These are phyloP conservation scores for Acleris emargana DNA, from an alignment of 2,888 invertebrate species.

Conservation along the genomic window DNA sequence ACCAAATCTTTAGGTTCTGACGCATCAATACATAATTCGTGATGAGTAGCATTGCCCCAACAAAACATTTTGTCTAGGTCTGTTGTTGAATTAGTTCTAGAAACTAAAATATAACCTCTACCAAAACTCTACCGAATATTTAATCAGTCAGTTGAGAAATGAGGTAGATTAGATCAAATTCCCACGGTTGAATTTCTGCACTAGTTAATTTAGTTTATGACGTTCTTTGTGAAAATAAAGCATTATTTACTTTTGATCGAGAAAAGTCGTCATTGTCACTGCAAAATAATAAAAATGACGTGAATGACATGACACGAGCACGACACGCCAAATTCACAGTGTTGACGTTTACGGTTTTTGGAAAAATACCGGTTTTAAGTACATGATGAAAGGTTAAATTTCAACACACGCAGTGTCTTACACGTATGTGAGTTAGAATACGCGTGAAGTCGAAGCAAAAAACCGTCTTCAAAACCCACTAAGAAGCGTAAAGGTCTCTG, in stretches of 20 bases:
- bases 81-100: conserved; percentile 50
- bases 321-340: conserved; percentile 13
- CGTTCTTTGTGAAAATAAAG: conserved; percentile 51
- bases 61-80: conserved; percentile 71
- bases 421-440: too few relatives aligned
- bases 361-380: conserved; percentile 18
- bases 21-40: conserved; percentile 74
- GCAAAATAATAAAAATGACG: conserved; percentile 34
- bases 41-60: conserved; percentile 80
- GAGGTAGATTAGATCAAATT: conserved; percentile 47
- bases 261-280: conserved; percentile 61
- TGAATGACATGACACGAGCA: conserved; percentile 19
- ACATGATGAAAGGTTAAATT: too few relatives aligned
- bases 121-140: conserved; percentile 41
- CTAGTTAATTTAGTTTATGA: conserved; percentile 52
- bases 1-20: conserved; percentile 69
- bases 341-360: conserved; percentile 25
- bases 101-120: conserved; percentile 59
- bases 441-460: too few relatives aligned
- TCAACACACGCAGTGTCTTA: too few relatives aligned
- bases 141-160: conserved; percentile 50
- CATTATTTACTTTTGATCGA: conserved; percentile 51
- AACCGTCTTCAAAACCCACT: too few relatives aligned
- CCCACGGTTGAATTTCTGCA: conserved; percentile 40
- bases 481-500: too few relatives aligned